phyloP scores from a whole-genome alignment of 2,113 vertebrate genomes.

The Hyperopisus bebe region DNA sequence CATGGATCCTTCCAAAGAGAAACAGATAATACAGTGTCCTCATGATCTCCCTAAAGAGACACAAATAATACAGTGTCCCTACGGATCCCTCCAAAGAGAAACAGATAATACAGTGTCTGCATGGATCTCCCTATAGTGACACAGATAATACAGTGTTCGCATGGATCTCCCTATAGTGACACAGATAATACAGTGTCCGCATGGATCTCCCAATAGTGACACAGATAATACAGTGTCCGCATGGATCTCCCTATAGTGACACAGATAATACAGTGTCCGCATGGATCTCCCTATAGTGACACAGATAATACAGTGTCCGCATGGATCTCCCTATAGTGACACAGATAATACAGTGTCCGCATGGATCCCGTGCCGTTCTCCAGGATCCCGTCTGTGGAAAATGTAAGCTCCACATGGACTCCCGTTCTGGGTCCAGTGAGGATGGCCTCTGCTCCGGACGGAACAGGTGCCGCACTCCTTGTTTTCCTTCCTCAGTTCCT shows the following conservation, averaged over 20 bases:
- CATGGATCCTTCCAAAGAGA: too few species aligned
- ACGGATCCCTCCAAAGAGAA: not conserved
- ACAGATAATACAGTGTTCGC: too few species aligned
- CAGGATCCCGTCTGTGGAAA: conserved; percentile 34
- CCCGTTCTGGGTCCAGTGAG: conserved; percentile 21
- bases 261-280: not conserved
- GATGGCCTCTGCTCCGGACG: conserved; percentile 56
- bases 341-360: not conserved
- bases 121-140: too few species aligned
- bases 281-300: not conserved
- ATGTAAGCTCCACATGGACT: conserved; percentile 60
- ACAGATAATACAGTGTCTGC: too few species aligned
- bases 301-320: not conserved
- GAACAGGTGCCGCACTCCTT: conserved; percentile 68
- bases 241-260: not conserved
- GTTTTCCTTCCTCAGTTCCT: conserved; percentile 66
- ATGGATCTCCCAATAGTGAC: not conserved
- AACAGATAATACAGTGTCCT: not conserved
- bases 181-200: too few species aligned
- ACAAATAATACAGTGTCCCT: not conserved
- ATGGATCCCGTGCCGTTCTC: conserved; percentile 38
- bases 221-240: not conserved
- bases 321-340: not conserved
- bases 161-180: too few species aligned
- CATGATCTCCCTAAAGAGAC: not conserved